Evolutionary conservation across 2,888 invertebrate genomes (phyloP).

Genomic region (Hemicrepidius hirtus): DNA sequence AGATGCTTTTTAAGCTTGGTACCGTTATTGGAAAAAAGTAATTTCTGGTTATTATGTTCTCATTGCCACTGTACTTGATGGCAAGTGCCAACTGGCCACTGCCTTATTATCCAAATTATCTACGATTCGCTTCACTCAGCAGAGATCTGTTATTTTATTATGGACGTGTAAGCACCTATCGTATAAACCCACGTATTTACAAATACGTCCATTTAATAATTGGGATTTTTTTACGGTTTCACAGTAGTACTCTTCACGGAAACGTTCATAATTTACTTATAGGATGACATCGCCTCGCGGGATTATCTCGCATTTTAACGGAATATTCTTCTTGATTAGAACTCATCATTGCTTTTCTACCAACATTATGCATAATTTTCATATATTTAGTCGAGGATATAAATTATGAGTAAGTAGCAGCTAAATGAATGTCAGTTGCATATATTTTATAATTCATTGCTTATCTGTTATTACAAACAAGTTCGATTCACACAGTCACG

Average conservation of each 20-base stretch:
- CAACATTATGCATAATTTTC: slow-evolving; percentile 26
- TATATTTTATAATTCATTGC: slow-evolving; percentile 13
- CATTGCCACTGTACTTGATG: slow-evolving; percentile 27
- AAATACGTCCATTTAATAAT: slow-evolving; percentile 25
- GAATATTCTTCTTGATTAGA: slow-evolving; percentile 20
- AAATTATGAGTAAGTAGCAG: slow-evolving; percentile 10
- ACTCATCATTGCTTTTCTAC: background rate
- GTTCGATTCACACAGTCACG: slow-evolving; percentile 8
- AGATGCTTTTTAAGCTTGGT: background rate
- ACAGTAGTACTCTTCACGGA: background rate
- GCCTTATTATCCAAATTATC: slow-evolving; percentile 32
- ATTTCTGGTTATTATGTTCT: slow-evolving; percentile 32
- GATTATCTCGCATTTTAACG: slow-evolving; percentile 9
- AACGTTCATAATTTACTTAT: background rate
- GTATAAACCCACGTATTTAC: slow-evolving; percentile 20
- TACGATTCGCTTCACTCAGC: slow-evolving; percentile 17
- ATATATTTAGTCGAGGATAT: slow-evolving; percentile 21
- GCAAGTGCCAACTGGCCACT: slow-evolving; percentile 31
- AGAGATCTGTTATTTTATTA: slow-evolving; percentile 8
- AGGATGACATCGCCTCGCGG: background rate
- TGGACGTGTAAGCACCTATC: background rate
- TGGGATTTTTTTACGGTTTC: slow-evolving; percentile 8
- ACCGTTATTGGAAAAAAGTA: slow-evolving; percentile 37
- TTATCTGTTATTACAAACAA: slow-evolving; percentile 8
- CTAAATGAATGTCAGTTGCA: slow-evolving; percentile 1